Evolutionary conservation across 2,888 invertebrate species (phyloP), one percentile per base, ranked within the genome.

Genomic region (Griposia aprilina): DNA sequence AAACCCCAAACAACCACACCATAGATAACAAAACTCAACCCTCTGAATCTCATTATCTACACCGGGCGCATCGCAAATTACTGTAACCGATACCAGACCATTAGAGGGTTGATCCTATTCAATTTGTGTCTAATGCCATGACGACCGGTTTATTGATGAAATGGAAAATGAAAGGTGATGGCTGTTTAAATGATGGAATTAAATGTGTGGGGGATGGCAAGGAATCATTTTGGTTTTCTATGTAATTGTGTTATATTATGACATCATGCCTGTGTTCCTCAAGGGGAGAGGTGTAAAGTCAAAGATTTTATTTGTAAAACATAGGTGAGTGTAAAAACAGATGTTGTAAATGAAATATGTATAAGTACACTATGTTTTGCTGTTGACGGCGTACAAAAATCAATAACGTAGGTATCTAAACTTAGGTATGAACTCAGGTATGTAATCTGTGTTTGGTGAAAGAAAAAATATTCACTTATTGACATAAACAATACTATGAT

Each of bases 61-160:
- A 65, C 80, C 62, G 83, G 50, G 52, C 75, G 78, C 78, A 79
- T 84, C 80, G 82, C 87, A 89, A 90, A 89, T 89, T 89, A 84
- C 75, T 70, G 90, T 90, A 90, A 90, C 88, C 63, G 90, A 90
- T 87, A 90, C 84, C 60, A 41, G 15, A 52, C 86, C 83, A 88
- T 89, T 86, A 89, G 89, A 20, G 88, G 88, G 87, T 63, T 80
- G 70, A 62, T 70, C 73, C 83, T 70, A 86, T 80, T 87, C 76
- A 84, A 82, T 88, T 88, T 85, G 75, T 65, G 68, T 26, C 63
- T 7, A 57, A 59, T 62, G 52, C 81, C 86, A 68, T 87, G 80
- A 66, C 87, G 48, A 86, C 89, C 62, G 11, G 17, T 67, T 62
- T 73, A 75, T 80, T 86, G 83, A 84, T 78, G 69, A 68, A 80